Conservation (phyloP, 1,140 invertebrate species). For the Zaprionus vittiger region DNA sequence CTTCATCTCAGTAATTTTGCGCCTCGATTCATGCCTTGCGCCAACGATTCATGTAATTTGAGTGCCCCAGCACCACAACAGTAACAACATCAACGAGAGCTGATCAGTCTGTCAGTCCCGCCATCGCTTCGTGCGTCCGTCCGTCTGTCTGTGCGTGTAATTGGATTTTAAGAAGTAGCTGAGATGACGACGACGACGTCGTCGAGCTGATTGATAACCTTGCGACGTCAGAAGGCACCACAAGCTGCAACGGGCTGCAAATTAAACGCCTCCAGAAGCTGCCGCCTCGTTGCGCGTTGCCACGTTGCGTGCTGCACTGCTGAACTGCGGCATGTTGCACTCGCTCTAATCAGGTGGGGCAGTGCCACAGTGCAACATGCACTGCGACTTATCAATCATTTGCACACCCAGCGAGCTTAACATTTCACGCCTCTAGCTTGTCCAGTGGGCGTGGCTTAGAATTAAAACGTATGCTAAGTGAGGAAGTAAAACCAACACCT, state of each 20-base stretch:
- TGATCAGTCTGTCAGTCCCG: conserved; percentile 46
- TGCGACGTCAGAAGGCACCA: conserved; percentile 60
- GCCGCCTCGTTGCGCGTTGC: conserved; percentile 12
- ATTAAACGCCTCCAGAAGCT: conserved; percentile 67
- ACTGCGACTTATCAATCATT: conserved; percentile 69
- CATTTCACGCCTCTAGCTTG: conserved; percentile 24
- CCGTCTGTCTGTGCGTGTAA: conserved; percentile 61
- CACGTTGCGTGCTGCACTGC: conserved; percentile 49
- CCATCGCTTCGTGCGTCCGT: conserved; percentile 4
- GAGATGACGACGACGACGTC: conserved; percentile 8
- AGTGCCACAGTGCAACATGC: conserved; percentile 8
- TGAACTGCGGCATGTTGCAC: not conserved
- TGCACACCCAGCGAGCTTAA: conserved; percentile 54
- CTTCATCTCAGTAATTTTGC: conserved; percentile 62
- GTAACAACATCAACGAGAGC: conserved; percentile 16
- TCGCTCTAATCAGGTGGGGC: conserved; percentile 58
- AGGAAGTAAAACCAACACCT: conserved; percentile 34
- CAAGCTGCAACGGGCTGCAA: conserved; percentile 60
- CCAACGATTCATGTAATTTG: conserved; percentile 75
- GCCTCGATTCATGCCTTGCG: conserved; percentile 59
- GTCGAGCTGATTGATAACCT: conserved; percentile 75
- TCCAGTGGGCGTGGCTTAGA: conserved; percentile 1
- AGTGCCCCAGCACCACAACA: conserved; percentile 34
- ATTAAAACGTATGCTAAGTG: conserved; percentile 24
- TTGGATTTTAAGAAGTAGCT: conserved; percentile 82